A percentile compares a stretch with the other conserved stretches of the same genome.
Evolutionary conservation across 1,140 invertebrate species (phyloP).

Genomic region (Muscidifurax raptorellus): DNA sequence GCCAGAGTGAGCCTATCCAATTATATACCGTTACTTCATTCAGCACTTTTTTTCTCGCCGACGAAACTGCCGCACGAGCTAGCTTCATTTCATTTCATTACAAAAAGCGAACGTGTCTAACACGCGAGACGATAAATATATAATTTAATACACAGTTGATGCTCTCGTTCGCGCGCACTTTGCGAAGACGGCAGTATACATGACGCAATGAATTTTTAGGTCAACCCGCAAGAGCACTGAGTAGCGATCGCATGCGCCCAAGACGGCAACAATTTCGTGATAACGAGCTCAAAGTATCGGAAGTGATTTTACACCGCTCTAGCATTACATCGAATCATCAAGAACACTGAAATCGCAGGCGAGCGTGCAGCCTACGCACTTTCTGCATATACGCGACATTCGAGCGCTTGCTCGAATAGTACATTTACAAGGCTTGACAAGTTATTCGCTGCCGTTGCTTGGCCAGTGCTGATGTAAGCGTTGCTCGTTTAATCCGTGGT

Average conservation of each 20-base stretch:
- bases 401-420: too few species aligned
- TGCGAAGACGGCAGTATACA: not conserved
- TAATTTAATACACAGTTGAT: too few species aligned
- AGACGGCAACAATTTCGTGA: not conserved
- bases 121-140: too few species aligned
- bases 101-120: too few species aligned
- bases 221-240: not conserved
- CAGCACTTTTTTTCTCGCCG: not conserved
- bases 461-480: not conserved
- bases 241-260: not conserved
- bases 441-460: not conserved
- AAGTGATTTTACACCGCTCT: not conserved
- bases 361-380: not conserved
- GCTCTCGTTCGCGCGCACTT: not conserved
- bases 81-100: not conserved
- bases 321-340: not conserved
- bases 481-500: not conserved
- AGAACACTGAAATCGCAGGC: not conserved
- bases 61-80: not conserved
- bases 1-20: not conserved
- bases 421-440: not conserved
- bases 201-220: not conserved
- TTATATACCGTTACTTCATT: not conserved
- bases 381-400: not conserved
- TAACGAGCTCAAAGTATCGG: not conserved